These are phyloP conservation scores for Mactra quadrangularis DNA, from an alignment of 1,140 invertebrate genomes.

Conservation along the genomic window DNA sequence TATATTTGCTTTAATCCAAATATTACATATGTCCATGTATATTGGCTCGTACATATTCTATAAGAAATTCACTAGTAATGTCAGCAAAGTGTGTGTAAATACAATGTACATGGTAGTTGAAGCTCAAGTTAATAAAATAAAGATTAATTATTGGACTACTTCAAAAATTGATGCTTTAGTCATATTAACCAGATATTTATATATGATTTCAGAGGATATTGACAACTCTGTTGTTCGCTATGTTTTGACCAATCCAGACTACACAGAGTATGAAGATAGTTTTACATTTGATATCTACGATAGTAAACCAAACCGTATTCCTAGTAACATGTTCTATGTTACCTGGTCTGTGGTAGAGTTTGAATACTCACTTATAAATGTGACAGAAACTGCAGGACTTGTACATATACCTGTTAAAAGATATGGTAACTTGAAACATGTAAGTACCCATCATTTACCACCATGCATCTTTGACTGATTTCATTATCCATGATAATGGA, in stretches of 20 bases:
- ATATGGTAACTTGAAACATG: conserved; percentile 81
- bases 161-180: too few species aligned
- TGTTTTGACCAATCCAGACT: conserved; percentile 72
- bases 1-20: too few species aligned
- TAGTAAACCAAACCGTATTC: conserved; percentile 77
- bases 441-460: conserved; percentile 40
- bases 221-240: conserved; percentile 78
- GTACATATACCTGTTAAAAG: conserved; percentile 79
- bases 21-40: too few species aligned
- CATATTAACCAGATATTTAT: too few species aligned
- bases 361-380: conserved; percentile 69
- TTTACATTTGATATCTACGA: conserved; percentile 82
- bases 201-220: conserved; percentile 78
- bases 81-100: too few species aligned
- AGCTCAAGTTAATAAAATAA: too few species aligned
- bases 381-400: conserved; percentile 77
- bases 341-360: conserved; percentile 80
- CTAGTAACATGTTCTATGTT: conserved; percentile 80
- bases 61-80: too few species aligned
- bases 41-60: too few species aligned
- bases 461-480: neutral
- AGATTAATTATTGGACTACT: too few species aligned
- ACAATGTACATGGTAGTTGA: too few species aligned
- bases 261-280: conserved; percentile 71
- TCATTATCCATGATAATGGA: too few species aligned